Base-by-base conservation (phyloP, 2,888 invertebrate species). In the Caradrina kadenii region DNA sequence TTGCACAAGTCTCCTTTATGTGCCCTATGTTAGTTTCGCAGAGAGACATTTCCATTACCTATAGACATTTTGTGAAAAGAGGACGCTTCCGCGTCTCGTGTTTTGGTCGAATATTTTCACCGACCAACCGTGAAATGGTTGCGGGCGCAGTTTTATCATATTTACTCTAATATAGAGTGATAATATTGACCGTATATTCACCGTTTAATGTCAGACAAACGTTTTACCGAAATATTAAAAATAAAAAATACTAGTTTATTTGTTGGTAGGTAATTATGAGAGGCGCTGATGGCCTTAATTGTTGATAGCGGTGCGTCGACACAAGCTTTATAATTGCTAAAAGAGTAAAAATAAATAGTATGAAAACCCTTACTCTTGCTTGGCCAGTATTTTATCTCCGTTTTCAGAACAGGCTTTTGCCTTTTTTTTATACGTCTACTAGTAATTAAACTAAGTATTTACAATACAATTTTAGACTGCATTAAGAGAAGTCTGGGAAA, bases 1-100 rank as follows among this genome's bases (percentile, higher is more conserved):
- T 73, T 65, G 61, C 82, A 80, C 63, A 70, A 64, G 63, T 72
- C 63, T 49, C 61, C 73, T 73, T 79, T 68, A 80, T 72, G 60
- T 75, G 60, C 19, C 58, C 55, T 50, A 64, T 63, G 55, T 76
- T 72, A 68, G 69, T 69, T 26, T 71, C 59, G 73, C 54, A 60
- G 31, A 60, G 55, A 19, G 66, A 66, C 68, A 69, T 79, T 76
- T 69, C 73, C 53, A 73, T 73, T 73, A 67, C 64, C 53, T 35
- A 76, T 68, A 75, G 79, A 78, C 39, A 67, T 69, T 76, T 79
- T 64, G 63, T 70, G 50, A 70, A 70, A 74, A 50, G 53, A 75
- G 45, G 63, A 69, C 63, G 73, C 62, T n/a, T 54, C 76, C 49
- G 35, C 49, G n/a, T 55, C 55, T 66, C 65, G 60, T 56, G n/a